Base-by-base conservation (phyloP, 2,888 invertebrate species). In the Eumacrocentrus americanus region DNA sequence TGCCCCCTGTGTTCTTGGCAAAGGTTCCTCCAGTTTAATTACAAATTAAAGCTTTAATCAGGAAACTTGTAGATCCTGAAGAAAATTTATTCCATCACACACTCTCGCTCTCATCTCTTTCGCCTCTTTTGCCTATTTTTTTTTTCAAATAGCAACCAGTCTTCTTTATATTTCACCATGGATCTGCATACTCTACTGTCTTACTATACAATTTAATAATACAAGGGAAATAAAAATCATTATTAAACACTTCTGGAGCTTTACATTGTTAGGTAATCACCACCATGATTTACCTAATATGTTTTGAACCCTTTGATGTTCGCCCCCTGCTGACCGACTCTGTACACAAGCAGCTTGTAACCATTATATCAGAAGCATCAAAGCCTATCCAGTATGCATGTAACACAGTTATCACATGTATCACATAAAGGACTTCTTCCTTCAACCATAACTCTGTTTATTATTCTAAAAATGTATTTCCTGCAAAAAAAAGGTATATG, bases 21-120 rank as follows among this genome's bases (percentile, higher is more conserved):
- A 4, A 29, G 29, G 63, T 58, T 58, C 62, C 48, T 60, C 54
- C 69, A 67, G 67, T 76, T 76, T 74, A 76, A 76, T 77, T 74
- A 72, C 65, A 72, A 77, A 76, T 74, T 75, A 76, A 74, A 69
- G 75, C 70, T 74, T 77, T 76, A 74, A 77, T 76, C 76, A 75
- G 70, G 72, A 74, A 75, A 75, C 74, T 75, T 75, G 72, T 65
- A 70, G 69, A 69, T 55, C 66, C 63, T 62, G 52, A 46, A 25
- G 35, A 40, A 58, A 40, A 29, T 59, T 57, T 47, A 14, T 1
- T 29, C 22, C 34, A 37, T 47, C 34, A 29, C 42, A 34, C 42
- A 44, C 55, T 48, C 55, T 50, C 42, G 37, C 55, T 48, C 55
- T 50, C 56, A 23, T 40, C 47, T 11, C 51, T 51, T n/a, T n/a